Base-by-base conservation (phyloP, 2,888 invertebrate genomes). In the Philonicus albiceps region DNA sequence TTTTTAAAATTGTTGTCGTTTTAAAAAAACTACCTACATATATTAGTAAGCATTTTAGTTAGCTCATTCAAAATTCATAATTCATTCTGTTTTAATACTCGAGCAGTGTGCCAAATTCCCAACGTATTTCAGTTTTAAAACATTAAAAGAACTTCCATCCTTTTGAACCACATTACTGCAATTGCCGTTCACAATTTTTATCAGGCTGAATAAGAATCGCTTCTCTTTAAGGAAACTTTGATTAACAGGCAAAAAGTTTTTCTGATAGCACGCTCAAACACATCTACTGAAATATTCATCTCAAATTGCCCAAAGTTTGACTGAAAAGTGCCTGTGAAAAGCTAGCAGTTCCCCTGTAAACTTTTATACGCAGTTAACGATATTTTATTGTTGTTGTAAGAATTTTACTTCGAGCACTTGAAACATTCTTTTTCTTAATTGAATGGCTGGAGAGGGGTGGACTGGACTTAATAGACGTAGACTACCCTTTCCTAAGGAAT, bases 241-340 rank as follows among this genome's bases (percentile, higher is more conserved):
- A 83, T 83, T 72, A 83, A 83, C 83, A 55, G 72, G 34, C 64
- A 40, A 83, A 83, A 83, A 83, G 83, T 83, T 83, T 78, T 34
- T 64, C 83, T 83, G 83, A 40, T 83, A 64, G 64, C 64, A 37
- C 83, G 55, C 76, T 81, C 53, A 30, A 81, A 81, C 55, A 53
- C 81, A 55, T 55, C 81, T 83, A 22, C 22, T 83, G 83, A 64
- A 83, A 83, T 83, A 30, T 64, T 83, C 83, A 83, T 83, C 37
- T 37, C 22, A 34, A 83, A 83, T 83, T 83, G 72, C 72, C 34
- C 27, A 64, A 83, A 83, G 64, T 83, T 83, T 83, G 64, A 22
- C 34, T 83, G 83, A 72, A 83, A 83, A 83, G 83, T 83, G 64
- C 72, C 55, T 64, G 83, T 37, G 64, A 80, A 80, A 80, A 49